Evolutionary conservation across 2,113 vertebrate genomes (phyloP).

Genomic region (Orcinus orca): DNA sequence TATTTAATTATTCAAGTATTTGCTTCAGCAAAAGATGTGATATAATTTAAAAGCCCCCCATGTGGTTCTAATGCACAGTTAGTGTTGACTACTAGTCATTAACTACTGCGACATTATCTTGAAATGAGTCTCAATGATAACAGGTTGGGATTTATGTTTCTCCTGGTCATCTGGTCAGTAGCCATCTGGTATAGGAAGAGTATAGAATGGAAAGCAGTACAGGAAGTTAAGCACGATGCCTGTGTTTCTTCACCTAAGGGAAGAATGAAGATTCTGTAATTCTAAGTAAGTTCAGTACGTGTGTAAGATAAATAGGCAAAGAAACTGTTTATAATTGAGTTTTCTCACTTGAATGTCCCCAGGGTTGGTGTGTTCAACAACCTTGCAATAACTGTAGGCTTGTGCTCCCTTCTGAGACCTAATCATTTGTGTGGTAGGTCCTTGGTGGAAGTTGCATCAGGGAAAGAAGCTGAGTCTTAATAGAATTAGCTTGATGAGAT

Average conservation of each 20-base stretch:
- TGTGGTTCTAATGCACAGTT: not conserved
- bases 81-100: not conserved
- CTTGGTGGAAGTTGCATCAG: not conserved
- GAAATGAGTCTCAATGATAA: not conserved
- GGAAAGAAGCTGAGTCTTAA: conserved; percentile 22
- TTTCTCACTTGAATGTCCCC: not conserved
- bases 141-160: not conserved
- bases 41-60: not conserved
- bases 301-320: not conserved
- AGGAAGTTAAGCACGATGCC: not conserved
- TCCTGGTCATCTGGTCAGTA: not conserved
- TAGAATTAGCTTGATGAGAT: not conserved
- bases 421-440: not conserved
- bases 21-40: not conserved
- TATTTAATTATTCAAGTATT: not conserved
- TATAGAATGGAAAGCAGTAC: not conserved
- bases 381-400: not conserved
- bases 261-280: not conserved
- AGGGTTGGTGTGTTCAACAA: not conserved
- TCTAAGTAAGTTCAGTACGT: not conserved
- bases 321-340: not conserved
- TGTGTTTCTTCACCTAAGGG: not conserved
- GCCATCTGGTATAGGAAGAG: not conserved
- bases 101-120: not conserved
- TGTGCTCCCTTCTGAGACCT: not conserved